These are phyloP conservation scores for Thymelicus lineola DNA, from an alignment of 2,888 invertebrate species.

Conservation along the genomic window DNA sequence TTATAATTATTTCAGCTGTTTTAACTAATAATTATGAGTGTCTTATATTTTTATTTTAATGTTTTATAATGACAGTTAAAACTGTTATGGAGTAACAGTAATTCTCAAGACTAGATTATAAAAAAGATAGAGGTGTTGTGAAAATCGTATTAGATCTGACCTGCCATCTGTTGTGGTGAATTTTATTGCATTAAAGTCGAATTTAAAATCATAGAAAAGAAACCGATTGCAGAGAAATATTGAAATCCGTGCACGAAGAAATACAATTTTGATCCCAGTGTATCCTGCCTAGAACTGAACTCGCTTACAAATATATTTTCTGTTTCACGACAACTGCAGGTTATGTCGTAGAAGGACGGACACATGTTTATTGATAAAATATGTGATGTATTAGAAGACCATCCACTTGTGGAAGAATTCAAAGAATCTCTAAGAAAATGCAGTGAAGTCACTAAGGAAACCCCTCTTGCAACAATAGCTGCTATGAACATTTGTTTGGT, in stretches of 20 bases:
- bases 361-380: constrained; percentile 8
- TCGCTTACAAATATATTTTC: background rate
- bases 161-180: no score
- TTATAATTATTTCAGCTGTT: no score
- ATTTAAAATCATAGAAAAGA: background rate
- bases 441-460: constrained; percentile 14
- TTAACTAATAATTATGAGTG: no score
- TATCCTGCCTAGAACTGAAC: background rate
- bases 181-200: no score
- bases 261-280: background rate
- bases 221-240: background rate
- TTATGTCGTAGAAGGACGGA: background rate
- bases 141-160: no score
- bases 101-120: no score
- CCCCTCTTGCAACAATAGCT: background rate
- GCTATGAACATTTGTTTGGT: background rate
- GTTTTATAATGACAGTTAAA: no score
- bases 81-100: no score
- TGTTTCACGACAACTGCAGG: background rate
- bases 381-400: background rate
- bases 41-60: no score
- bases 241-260: background rate
- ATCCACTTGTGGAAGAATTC: constrained; percentile 9
- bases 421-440: constrained; percentile 3
- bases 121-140: no score